Conservation (phyloP, 2,888 invertebrate species). For the Homarus gammarus region DNA sequence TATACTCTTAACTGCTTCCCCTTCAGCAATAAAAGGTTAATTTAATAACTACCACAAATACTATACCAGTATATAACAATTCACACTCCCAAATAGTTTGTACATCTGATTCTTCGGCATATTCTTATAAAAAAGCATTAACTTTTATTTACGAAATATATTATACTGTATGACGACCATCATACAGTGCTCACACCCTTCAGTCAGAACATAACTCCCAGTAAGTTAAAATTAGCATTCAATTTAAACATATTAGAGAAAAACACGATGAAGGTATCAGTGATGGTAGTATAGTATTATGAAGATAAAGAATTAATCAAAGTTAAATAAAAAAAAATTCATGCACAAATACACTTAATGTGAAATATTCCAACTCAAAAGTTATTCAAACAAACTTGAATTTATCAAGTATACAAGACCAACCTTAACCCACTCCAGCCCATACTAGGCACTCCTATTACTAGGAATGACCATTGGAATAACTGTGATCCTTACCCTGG, state of each 20-base stretch:
- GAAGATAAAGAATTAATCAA: not conserved
- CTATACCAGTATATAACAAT: not conserved
- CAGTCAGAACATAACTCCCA: not conserved
- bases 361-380: not conserved
- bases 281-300: not conserved
- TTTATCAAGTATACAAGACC: not conserved
- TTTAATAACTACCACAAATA: not conserved
- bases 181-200: not conserved
- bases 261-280: not conserved
- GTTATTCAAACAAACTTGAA: not conserved
- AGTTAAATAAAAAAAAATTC: not conserved
- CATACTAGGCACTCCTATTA: constrained; percentile 35
- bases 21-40: no score
- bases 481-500: constrained; percentile 63
- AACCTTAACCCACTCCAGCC: constrained; percentile 50
- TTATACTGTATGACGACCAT: not conserved
- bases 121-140: not conserved
- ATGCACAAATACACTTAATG: not conserved
- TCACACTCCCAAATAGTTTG: not conserved
- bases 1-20: no score
- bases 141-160: not conserved
- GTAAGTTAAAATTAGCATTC: not conserved
- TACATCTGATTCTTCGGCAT: not conserved
- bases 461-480: constrained; percentile 69
- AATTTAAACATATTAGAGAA: not conserved